Conservation (phyloP, 2,797 vertebrate genomes). For the Crotalus adamanteus region DNA sequence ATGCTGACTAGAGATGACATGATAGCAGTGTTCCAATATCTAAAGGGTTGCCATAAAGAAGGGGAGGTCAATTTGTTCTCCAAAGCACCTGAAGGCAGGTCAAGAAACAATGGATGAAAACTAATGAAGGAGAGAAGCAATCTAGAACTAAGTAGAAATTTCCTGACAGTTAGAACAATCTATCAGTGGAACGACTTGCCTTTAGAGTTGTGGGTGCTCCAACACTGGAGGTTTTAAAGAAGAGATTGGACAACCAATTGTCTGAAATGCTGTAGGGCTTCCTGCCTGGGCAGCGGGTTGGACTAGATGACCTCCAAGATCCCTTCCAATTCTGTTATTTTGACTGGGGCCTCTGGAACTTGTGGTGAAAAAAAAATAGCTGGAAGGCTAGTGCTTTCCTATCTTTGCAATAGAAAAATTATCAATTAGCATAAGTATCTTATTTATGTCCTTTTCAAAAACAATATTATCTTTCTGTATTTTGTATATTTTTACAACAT, state of each 20-base stretch:
- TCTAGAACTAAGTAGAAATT: not conserved
- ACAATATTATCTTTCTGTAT: not conserved
- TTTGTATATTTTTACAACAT: not conserved
- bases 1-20: not conserved
- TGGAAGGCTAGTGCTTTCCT: not conserved
- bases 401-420: not conserved
- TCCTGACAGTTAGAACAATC: not conserved
- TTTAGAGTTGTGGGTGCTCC: not conserved
- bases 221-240: not conserved
- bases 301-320: not conserved
- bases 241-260: not conserved
- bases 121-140: not conserved
- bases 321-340: not conserved
- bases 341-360: not conserved
- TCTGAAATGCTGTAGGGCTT: not conserved
- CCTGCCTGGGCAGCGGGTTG: not conserved
- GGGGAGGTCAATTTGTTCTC: not conserved
- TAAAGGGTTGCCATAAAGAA: not conserved
- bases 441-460: not conserved
- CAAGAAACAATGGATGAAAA: not conserved
- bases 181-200: not conserved
- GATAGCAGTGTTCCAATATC: not conserved
- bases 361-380: not conserved
- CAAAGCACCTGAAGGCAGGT: not conserved
- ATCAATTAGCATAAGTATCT: not conserved